Conservation (phyloP, 2,888 invertebrate species). For the Platycheirus albimanus region DNA sequence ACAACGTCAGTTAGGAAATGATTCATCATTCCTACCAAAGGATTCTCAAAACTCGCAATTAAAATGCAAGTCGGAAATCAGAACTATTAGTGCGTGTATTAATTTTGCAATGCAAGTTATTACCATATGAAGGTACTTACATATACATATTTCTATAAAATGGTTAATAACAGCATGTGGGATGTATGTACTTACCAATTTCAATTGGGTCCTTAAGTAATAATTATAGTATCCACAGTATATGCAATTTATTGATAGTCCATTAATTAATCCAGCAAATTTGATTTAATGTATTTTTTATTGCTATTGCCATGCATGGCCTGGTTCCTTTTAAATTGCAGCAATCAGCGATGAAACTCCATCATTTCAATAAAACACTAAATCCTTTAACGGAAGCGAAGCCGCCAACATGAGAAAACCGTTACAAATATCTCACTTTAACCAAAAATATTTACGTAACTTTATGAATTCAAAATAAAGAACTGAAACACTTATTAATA, state of each 20-base stretch:
- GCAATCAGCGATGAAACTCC: not conserved
- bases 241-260: slow-evolving; percentile 43
- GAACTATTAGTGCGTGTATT: not conserved
- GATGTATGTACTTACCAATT: slow-evolving; percentile 52
- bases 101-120: slow-evolving; percentile 7
- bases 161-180: not conserved
- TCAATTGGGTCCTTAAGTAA: not conserved
- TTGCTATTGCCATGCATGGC: slow-evolving; percentile 1
- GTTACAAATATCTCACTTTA: slow-evolving; percentile 3
- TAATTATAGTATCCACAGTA: slow-evolving; percentile 54
- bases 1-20: not conserved
- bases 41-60: not conserved
- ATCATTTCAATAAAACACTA: not conserved
- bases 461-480: not conserved
- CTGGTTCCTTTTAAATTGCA: not conserved
- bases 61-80: not conserved
- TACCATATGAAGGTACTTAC: not conserved
- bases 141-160: too few relatives aligned
- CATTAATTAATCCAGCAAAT: slow-evolving; percentile 52
- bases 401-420: not conserved
- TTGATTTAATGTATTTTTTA: slow-evolving; percentile 42
- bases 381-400: too few relatives aligned
- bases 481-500: not conserved
- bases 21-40: slow-evolving; percentile 7
- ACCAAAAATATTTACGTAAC: not conserved